A percentile compares a stretch with the other conserved stretches of the same genome.
phyloP scores from a whole-genome alignment of 2,113 vertebrate genomes.

The Delphinus delphis region DNA sequence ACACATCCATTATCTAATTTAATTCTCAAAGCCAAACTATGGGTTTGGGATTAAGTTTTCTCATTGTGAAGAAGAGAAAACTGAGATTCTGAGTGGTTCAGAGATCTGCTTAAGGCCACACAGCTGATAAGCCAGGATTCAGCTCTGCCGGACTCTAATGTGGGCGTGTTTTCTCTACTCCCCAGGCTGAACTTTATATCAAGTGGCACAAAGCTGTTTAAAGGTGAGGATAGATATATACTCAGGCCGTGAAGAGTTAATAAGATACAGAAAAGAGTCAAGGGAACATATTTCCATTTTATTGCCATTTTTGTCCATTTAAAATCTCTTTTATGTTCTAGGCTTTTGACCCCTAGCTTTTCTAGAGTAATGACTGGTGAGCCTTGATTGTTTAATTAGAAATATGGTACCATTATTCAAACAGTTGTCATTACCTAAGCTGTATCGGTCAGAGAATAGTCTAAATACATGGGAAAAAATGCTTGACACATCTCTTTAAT shows the following conservation, averaged over 20 bases:
- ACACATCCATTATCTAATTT: background rate
- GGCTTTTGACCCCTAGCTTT: slow-evolving; percentile 55
- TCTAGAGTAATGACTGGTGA: slow-evolving; percentile 52
- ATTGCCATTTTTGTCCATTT: slow-evolving; percentile 41
- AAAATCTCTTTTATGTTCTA: slow-evolving; percentile 52
- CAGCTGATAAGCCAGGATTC: background rate
- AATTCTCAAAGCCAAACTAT: background rate
- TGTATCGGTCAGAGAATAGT: slow-evolving; percentile 56
- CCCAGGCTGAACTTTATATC: background rate
- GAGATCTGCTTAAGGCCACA: background rate
- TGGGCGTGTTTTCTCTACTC: background rate
- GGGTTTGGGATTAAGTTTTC: background rate
- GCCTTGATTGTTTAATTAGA: slow-evolving; percentile 69
- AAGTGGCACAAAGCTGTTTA: background rate
- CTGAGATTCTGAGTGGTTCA: background rate
- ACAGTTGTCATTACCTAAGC: slow-evolving; percentile 74
- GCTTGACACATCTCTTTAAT: slow-evolving; percentile 59
- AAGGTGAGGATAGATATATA: background rate
- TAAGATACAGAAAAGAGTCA: background rate
- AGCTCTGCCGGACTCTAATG: background rate
- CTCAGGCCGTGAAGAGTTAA: slow-evolving; percentile 32
- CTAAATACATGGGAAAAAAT: slow-evolving; percentile 38
- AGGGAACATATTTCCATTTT: slow-evolving; percentile 35
- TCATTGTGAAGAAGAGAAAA: background rate
- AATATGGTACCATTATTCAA: slow-evolving; percentile 61